Evolutionary conservation across 2,113 vertebrate species (phyloP).

Genomic region (Anthoscopus minutus): DNA sequence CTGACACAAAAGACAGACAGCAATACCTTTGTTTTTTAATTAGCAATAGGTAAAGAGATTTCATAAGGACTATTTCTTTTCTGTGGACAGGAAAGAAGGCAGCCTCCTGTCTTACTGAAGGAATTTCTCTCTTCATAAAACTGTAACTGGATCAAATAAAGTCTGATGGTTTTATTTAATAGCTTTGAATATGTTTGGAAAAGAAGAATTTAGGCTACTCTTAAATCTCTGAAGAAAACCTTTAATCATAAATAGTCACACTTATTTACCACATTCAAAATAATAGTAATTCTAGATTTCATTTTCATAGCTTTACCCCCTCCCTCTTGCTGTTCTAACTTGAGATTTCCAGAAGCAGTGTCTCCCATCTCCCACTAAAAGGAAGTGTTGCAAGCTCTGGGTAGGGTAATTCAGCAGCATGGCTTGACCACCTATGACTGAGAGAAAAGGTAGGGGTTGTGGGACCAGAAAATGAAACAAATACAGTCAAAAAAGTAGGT

Average conservation of each 20-base stretch:
- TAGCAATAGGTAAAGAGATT: background rate
- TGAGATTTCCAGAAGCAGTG: slow-evolving; percentile 61
- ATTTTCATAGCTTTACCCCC: slow-evolving; percentile 51
- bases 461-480: slow-evolving; percentile 30
- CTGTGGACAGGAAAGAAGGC: background rate
- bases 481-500: background rate
- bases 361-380: slow-evolving; percentile 67
- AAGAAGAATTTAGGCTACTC: background rate
- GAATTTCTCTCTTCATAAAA: background rate
- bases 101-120: background rate
- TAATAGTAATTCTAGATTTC: slow-evolving; percentile 28
- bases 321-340: slow-evolving; percentile 61
- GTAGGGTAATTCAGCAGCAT: slow-evolving; percentile 51
- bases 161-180: background rate
- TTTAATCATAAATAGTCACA: background rate
- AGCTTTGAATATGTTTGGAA: background rate
- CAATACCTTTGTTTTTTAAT: background rate
- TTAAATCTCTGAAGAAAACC: background rate
- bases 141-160: background rate
- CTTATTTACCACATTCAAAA: slow-evolving; percentile 11
- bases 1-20: too few species aligned
- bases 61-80: background rate
- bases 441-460: slow-evolving; percentile 55
- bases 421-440: slow-evolving; percentile 57
- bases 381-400: slow-evolving; percentile 61